phyloP scores from a whole-genome alignment of 2,888 invertebrate genomes.

The Seladonia tumulorum region DNA sequence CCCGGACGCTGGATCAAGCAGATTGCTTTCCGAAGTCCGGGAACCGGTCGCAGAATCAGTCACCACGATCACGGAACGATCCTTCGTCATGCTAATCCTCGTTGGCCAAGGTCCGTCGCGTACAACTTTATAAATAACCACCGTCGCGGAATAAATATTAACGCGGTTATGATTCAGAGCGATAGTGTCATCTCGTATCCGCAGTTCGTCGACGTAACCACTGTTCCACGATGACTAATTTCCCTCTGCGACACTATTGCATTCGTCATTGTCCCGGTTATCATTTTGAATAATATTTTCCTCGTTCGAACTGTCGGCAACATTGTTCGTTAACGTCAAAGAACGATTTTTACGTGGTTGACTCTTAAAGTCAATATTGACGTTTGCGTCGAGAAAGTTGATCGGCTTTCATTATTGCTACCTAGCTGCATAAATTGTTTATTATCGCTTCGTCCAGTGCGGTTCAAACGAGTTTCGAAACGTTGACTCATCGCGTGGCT shows the following conservation, averaged over 20 bases:
- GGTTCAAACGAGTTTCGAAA: background rate
- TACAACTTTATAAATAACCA: conserved; percentile 44
- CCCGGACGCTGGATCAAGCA: background rate
- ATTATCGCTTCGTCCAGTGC: background rate
- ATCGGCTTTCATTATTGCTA: background rate
- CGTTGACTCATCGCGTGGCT: conserved; percentile 5
- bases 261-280: conserved; percentile 6
- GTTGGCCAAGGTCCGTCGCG: conserved; percentile 46
- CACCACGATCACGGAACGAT: background rate
- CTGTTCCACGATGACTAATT: conserved; percentile 26
- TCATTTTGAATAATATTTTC: background rate
- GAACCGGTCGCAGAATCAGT: background rate
- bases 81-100: conserved; percentile 37
- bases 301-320: background rate
- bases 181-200: conserved; percentile 20
- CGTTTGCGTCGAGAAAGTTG: no score
- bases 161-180: conserved; percentile 43
- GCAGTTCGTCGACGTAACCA: background rate
- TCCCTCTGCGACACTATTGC: background rate
- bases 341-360: background rate
- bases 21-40: background rate
- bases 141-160: conserved; percentile 28
- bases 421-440: background rate
- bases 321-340: background rate
- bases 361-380: background rate